These are phyloP conservation scores for Oligia strigilis DNA, from an alignment of 2,888 invertebrate species.

Conservation along the genomic window DNA sequence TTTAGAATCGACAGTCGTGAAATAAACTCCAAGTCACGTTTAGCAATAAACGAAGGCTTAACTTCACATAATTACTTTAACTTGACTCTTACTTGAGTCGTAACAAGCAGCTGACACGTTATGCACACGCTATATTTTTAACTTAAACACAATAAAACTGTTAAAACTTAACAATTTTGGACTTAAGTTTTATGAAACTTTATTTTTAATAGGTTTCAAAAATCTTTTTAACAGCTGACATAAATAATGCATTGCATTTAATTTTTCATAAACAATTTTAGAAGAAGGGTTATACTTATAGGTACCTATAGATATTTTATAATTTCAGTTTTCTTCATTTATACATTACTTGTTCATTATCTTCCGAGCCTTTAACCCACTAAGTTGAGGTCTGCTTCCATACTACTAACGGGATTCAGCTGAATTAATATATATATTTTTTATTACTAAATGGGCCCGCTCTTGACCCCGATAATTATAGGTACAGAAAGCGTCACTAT, in stretches of 20 bases:
- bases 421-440: neutral
- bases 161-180: slow-evolving; percentile 9
- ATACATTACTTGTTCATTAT: neutral
- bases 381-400: neutral
- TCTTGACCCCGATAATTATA: no score
- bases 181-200: neutral
- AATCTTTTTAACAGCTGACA: neutral
- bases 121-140: slow-evolving; percentile 37
- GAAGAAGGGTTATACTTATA: neutral
- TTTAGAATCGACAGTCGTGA: slow-evolving; percentile 18
- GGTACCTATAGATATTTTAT: neutral
- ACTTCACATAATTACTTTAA: slow-evolving; percentile 44
- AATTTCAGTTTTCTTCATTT: neutral
- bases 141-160: slow-evolving; percentile 18
- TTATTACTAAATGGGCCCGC: no score
- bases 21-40: slow-evolving; percentile 36
- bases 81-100: slow-evolving; percentile 44
- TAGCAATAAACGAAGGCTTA: slow-evolving; percentile 36
- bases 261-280: neutral
- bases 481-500: no score
- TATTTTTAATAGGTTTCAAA: neutral
- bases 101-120: slow-evolving; percentile 51
- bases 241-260: neutral
- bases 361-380: neutral
- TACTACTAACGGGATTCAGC: neutral